Base-by-base conservation (phyloP, 2,113 vertebrate genomes). In the Nanger granti region DNA sequence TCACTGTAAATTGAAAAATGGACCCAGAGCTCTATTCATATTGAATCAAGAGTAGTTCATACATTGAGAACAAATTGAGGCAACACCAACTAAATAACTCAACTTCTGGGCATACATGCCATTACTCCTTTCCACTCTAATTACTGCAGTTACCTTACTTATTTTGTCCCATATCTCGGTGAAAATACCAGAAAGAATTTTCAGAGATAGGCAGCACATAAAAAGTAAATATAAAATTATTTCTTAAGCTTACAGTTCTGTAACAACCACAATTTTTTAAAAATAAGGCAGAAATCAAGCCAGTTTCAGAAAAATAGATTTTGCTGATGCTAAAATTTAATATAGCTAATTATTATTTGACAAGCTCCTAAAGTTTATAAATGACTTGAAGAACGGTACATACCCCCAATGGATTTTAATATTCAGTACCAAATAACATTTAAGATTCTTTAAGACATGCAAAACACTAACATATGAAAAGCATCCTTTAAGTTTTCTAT, bases 251-350 rank as follows among this genome's bases (percentile, higher is more conserved):
- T 49, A 3, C 14, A 73, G 2, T 69, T 93, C 49, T 96, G 8
- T 60, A 90, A 89, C 76, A 94, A 60, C 26, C 26, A 86, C 26
- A 49, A 57, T 54, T 93, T 97, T 10, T 3, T 57, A 92, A 37
- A 97, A 95, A 83, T 41, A 64, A 31, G 37, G 55, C n/a, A 96
- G 41, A 96, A 94, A 57, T 60, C 9, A 94, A 90, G n/a, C 22
- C 64, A 4, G 22, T 69, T 87, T 94, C 79, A 96, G 22, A 86
- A 60, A 15, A 37, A 26, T 5, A 31, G 12, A 15, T 54, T 94
- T 91, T 54, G 49, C n/a, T 94, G 15, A 3, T 84, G 3, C 44
- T 83, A 55, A 57, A 26, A 91, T 69, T 66, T 34, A 80, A 95
- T 47, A 92, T 34, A 83, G 26, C 10, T n/a, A 66, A 88, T 86